Evolutionary conservation across 2,888 invertebrate species (phyloP).

Genomic region (Glaucopsyche alexis): DNA sequence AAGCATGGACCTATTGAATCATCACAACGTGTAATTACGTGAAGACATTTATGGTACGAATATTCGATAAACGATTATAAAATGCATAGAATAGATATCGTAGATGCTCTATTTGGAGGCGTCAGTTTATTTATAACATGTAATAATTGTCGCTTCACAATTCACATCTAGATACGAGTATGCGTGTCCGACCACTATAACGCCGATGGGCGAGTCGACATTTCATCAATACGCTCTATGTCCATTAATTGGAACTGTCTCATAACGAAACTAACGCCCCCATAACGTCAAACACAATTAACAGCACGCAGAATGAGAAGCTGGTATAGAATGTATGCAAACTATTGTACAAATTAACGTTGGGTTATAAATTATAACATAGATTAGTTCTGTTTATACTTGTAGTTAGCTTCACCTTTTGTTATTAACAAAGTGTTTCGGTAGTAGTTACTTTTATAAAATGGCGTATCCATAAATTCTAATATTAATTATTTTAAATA

Average conservation of each 20-base stretch:
- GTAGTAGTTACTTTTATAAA: background rate
- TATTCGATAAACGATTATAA: conserved; percentile 41
- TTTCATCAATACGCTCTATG: conserved; percentile 47
- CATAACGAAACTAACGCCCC: conserved; percentile 36
- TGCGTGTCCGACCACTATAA: conserved; percentile 57
- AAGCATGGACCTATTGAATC: conserved; percentile 24
- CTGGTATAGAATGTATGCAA: background rate
- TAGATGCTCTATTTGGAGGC: conserved; percentile 45
- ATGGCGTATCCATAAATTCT: background rate
- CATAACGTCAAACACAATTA: conserved; percentile 31
- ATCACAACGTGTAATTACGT: conserved; percentile 30
- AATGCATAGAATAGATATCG: conserved; percentile 42
- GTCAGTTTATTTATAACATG: conserved; percentile 51
- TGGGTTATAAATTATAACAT: background rate
- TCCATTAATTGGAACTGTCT: conserved; percentile 38
- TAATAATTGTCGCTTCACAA: conserved; percentile 46
- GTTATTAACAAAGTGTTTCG: no score
- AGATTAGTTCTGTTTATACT: background rate
- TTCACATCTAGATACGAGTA: conserved; percentile 55
- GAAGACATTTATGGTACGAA: conserved; percentile 34
- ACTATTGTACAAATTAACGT: background rate
- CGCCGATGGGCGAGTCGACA: conserved; percentile 47
- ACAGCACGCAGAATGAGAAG: conserved; percentile 13
- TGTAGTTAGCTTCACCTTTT: background rate
- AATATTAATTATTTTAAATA: background rate